Base-by-base conservation (phyloP, 1,140 invertebrate species). In the Homarus americanus region DNA sequence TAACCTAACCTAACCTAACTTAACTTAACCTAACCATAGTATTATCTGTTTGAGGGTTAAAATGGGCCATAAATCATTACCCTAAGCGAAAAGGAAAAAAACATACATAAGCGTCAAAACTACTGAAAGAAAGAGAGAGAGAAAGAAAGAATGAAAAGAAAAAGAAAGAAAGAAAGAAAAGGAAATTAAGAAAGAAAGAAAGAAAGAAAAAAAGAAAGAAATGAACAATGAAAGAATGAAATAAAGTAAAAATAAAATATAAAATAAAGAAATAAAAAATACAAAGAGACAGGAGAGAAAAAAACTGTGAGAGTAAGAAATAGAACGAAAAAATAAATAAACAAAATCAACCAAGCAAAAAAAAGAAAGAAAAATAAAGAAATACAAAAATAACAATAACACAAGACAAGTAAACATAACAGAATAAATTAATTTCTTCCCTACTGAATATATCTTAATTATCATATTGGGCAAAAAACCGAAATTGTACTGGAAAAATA, bases 1-100 rank as follows among this genome's bases (percentile, higher is more conserved):
- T 24, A 75, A 75, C 72, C 72, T 75, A 34, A 75, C 72, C 72
- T 75, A 75, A 75, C 72, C 72, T 34, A 75, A 75, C 17, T 28
- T 75, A 75, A 75, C 72, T 24, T 12, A 63, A 63, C 53, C 53
- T 12, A 63, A 63, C 53, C 53, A 63, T 12, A 63, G 10, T 63
- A 12, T 24, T 12, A 10, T 63, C 53, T 63, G 10, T n/a, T n/a
- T n/a, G n/a, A n/a, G n/a, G n/a, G n/a, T n/a, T n/a, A n/a, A n/a
- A n/a, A n/a, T n/a, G n/a, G n/a, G n/a, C n/a, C n/a, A n/a, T n/a
- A n/a, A n/a, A n/a, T n/a, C n/a, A n/a, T n/a, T n/a, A n/a, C n/a
- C n/a, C n/a, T n/a, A n/a, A n/a, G n/a, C n/a, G n/a, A n/a, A n/a
- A n/a, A n/a, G n/a, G n/a, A n/a, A n/a, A n/a, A n/a, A n/a, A n/a